phyloP scores from a whole-genome alignment of 2,113 vertebrate species.

The Poecile atricapillus region DNA sequence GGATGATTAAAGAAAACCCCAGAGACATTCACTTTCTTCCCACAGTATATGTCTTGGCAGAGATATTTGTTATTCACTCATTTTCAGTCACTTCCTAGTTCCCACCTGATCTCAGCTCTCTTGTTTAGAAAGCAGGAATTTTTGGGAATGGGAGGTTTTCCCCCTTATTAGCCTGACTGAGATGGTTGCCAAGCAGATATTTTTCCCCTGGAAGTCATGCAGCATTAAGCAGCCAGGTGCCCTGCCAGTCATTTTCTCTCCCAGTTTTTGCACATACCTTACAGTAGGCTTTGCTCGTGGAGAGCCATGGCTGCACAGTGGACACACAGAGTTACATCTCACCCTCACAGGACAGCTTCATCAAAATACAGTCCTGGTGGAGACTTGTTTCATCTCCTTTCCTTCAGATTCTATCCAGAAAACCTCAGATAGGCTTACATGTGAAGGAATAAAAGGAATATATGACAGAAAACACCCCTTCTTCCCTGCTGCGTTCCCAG shows the following conservation, averaged over 20 bases:
- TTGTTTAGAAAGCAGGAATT: neutral
- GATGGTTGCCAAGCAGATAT: neutral
- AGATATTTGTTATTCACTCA: neutral
- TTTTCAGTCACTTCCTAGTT: neutral
- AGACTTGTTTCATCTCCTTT: neutral
- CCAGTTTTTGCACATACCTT: neutral
- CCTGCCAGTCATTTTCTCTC: neutral
- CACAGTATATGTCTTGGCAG: neutral
- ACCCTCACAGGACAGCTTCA: neutral
- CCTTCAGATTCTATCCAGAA: neutral
- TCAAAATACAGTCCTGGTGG: neutral
- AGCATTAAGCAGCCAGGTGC: neutral
- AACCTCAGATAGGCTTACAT: neutral
- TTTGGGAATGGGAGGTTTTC: neutral
- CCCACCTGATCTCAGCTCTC: neutral
- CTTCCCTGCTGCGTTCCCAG: neutral
- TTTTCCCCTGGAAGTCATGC: neutral
- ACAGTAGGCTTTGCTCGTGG: neutral
- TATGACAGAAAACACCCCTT: neutral
- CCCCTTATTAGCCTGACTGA: neutral
- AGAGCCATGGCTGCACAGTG: neutral
- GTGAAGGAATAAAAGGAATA: neutral
- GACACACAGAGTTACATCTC: neutral
- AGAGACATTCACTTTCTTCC: neutral
- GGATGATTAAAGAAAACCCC: neutral